These are phyloP conservation scores for Pomatostomus ruficeps DNA, from an alignment of 2,113 vertebrate genomes.

Conservation along the genomic window DNA sequence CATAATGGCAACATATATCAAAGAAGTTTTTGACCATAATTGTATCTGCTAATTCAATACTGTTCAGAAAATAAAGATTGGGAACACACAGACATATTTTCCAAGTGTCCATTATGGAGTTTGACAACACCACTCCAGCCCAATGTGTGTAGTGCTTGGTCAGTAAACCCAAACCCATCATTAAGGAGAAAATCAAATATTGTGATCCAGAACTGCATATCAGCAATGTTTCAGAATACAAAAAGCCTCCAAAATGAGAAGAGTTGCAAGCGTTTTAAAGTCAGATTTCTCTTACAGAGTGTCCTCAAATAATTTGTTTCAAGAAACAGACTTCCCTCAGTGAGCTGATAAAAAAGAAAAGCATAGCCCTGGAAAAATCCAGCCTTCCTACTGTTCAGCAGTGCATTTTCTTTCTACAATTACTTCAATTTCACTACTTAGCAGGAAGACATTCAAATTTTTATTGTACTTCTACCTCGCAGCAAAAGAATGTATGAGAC, in stretches of 20 bases:
- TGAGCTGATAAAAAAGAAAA: conserved; percentile 44
- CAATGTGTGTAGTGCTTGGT: neutral
- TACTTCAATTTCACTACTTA: conserved; percentile 57
- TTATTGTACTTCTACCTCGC: conserved; percentile 34
- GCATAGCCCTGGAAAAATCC: neutral
- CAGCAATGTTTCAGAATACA: neutral
- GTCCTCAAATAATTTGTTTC: neutral
- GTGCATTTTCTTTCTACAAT: conserved; percentile 19
- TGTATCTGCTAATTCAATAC: neutral
- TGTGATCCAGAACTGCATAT: neutral
- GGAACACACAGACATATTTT: neutral
- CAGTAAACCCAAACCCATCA: neutral
- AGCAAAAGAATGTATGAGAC: conserved; percentile 15
- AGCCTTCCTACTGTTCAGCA: conserved; percentile 43
- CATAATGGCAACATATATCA: neutral
- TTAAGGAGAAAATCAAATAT: neutral
- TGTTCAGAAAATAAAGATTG: neutral
- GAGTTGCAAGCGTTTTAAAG: conserved; percentile 2
- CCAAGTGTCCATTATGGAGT: neutral
- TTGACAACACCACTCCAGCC: neutral
- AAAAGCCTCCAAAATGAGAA: conserved; percentile 5
- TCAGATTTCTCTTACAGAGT: neutral
- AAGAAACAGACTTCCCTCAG: conserved; percentile 13
- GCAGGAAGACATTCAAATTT: conserved; percentile 61
- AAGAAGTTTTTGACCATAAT: neutral